These are phyloP conservation scores for Indicator indicator DNA, from an alignment of 2,113 vertebrate species.

Conservation along the genomic window DNA sequence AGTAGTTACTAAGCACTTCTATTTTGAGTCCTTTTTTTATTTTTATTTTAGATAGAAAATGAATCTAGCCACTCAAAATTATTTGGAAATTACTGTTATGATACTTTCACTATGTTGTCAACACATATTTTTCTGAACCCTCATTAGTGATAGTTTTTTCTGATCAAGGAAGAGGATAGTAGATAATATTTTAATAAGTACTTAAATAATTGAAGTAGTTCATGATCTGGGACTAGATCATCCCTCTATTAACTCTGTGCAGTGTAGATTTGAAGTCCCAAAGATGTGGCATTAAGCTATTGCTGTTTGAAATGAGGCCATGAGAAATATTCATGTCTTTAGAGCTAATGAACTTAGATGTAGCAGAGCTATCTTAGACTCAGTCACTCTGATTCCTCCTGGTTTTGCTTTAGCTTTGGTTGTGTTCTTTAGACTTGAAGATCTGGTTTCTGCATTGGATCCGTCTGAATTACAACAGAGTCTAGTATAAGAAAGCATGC, in stretches of 20 bases:
- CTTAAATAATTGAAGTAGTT: background rate
- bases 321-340: background rate
- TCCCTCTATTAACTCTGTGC: background rate
- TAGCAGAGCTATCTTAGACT: background rate
- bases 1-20: background rate
- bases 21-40: background rate
- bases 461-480: background rate
- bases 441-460: background rate
- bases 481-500: background rate
- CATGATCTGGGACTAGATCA: background rate
- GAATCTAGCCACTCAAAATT: background rate
- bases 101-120: background rate
- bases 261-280: background rate
- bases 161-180: background rate
- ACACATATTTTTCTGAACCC: background rate
- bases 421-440: background rate
- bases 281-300: background rate
- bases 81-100: background rate
- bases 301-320: background rate
- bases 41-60: background rate
- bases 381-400: background rate
- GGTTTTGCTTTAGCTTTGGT: background rate
- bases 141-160: background rate
- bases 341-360: background rate
- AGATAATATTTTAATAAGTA: background rate